Evolutionary conservation across 2,888 invertebrate species (phyloP), one percentile per base, ranked within the genome.

Genomic region (Catocala fraxini): DNA sequence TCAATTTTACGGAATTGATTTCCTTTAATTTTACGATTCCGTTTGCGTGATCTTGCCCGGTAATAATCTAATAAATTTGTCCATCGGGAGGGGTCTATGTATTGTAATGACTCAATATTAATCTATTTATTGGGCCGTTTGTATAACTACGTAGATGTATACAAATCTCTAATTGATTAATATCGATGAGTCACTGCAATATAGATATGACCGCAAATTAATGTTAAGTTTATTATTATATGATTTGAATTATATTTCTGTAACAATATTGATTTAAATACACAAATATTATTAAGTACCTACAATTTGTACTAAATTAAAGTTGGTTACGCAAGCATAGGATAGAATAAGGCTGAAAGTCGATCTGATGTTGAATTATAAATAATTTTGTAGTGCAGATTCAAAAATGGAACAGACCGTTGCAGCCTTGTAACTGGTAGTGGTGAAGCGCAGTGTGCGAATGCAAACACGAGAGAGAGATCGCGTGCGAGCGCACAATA

Each of bases 41-140:
- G 90, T 93, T 93, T 92, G 93, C 93, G 93, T 94, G 93, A 90
- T 92, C 85, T 89, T 87, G 88, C 86, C 89, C 92, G 87, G 91
- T 90, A 90, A 92, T 92, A 93, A 92, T 89, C 82, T 88, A 91
- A 92, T 93, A 89, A 88, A 92, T 88, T 88, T 77, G 91, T 91
- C 92, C 92, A 87, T 86, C 84, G 90, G 92, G 91, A 91, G 83
- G 89, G 91, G 87, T 83, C 67, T 73, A 71, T 73, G 53, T 70
- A 79, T 75, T 81, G 75, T 80, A 87, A 88, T 89, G 88, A 89
- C 86, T 91, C 86, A 84, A 88, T 89, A 89, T 89, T 90, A 91
- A 89, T 89, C 83, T 78, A 77, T 81, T 85, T 86, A 89, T 87
- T 88, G 85, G 80, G 72, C 79, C 81, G 80, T 84, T 82, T 73